A percentile compares a stretch with the other conserved stretches of the same genome.
Conservation (phyloP, 2,888 invertebrate species). For the Pinctada fucata region DNA sequence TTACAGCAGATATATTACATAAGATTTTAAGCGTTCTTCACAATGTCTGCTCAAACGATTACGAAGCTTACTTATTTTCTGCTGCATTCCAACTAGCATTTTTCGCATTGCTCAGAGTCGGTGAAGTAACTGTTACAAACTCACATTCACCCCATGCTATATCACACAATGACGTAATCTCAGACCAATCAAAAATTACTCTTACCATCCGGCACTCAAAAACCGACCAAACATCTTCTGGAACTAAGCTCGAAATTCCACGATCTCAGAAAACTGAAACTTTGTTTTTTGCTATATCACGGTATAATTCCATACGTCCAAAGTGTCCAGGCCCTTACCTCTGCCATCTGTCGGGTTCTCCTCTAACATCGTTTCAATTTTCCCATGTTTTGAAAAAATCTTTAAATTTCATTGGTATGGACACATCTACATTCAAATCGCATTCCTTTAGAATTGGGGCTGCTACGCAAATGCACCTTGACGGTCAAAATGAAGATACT, state of each 20-base stretch:
- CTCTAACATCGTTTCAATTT: too few species aligned
- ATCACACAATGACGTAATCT: too few species aligned
- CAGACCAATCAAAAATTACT: background rate
- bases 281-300: background rate
- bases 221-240: background rate
- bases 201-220: background rate
- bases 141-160: background rate
- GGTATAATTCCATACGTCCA: background rate
- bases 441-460: background rate
- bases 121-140: background rate
- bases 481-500: background rate
- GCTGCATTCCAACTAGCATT: background rate
- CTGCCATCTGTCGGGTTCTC: background rate
- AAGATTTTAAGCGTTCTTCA: background rate
- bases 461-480: background rate
- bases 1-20: background rate
- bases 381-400: too few species aligned
- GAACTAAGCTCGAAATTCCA: background rate
- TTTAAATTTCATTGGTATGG: background rate
- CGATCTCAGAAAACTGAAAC: background rate
- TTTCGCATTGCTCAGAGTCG: conserved; percentile 1
- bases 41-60: background rate
- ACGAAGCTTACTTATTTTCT: background rate
- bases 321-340: background rate
- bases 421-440: background rate